Evolutionary conservation across 2,113 vertebrate genomes (phyloP).

Genomic region (Chunga burmeisteri): DNA sequence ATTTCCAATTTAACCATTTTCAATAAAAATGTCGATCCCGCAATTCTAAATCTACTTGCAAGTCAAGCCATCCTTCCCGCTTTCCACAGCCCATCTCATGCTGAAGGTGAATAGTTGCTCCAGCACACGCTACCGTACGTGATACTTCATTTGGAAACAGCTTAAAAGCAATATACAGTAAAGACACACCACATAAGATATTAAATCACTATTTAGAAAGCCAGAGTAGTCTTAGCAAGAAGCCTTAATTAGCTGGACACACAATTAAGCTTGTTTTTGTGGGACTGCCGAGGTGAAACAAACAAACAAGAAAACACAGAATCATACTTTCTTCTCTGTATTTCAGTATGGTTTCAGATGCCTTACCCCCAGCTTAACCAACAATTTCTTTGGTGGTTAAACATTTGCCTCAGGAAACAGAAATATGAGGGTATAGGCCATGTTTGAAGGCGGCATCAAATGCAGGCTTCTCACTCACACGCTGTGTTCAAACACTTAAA

Average conservation of each 20-base stretch:
- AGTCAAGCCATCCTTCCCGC: background rate
- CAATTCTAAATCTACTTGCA: background rate
- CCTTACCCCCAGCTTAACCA: background rate
- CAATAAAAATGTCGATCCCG: fast-evolving
- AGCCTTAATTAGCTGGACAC: background rate
- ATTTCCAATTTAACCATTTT: background rate
- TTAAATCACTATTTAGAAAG: fast-evolving
- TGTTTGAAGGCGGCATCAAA: background rate
- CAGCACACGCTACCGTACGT: fast-evolving
- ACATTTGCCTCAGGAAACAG: background rate
- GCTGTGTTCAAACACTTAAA: fast-evolving
- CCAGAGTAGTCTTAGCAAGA: fast-evolving
- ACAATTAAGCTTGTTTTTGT: background rate
- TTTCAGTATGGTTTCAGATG: fast-evolving
- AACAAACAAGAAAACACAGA: background rate
- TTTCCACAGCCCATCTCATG: background rate
- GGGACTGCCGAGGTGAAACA: fast-evolving
- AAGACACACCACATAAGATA: background rate
- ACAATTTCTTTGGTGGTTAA: background rate
- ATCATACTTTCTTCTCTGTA: background rate
- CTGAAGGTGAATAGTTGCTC: background rate
- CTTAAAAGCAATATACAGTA: fast-evolving
- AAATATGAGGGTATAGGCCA: fast-evolving
- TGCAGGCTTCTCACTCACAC: background rate
- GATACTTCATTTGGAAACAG: background rate